A percentile compares a stretch with the other conserved stretches of the same genome.
phyloP scores from a whole-genome alignment of 2,797 vertebrate genomes.

The Iguana delicatissima region DNA sequence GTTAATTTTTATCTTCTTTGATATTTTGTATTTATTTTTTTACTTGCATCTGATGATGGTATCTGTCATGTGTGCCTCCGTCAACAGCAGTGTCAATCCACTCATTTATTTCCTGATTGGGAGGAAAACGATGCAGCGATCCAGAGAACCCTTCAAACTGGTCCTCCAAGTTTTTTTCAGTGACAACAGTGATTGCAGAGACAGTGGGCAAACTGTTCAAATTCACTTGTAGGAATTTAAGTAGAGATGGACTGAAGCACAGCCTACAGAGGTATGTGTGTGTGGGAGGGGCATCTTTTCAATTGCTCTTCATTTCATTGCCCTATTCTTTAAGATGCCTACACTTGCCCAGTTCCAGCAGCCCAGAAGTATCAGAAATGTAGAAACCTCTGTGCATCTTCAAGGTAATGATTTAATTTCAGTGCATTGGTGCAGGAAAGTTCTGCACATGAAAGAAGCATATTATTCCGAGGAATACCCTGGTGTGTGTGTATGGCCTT shows the following conservation, averaged over 20 bases:
- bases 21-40: background rate
- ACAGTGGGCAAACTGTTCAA: background rate
- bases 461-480: no score
- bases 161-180: background rate
- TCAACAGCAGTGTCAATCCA: constrained; percentile 14
- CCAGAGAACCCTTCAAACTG: background rate
- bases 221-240: background rate
- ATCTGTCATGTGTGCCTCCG: background rate
- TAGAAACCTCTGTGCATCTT: background rate
- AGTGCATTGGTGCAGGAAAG: no score
- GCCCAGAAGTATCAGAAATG: background rate
- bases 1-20: background rate
- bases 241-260: no score
- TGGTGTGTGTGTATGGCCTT: no score
- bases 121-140: background rate
- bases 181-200: background rate
- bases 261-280: background rate
- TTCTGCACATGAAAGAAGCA: no score
- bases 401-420: no score
- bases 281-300: background rate
- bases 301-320: no score
- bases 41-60: background rate
- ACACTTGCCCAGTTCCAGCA: background rate
- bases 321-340: no score
- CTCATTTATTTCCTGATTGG: background rate